Evolutionary conservation across 2,888 invertebrate species (phyloP).

Genomic region (Dioctria linearis): DNA sequence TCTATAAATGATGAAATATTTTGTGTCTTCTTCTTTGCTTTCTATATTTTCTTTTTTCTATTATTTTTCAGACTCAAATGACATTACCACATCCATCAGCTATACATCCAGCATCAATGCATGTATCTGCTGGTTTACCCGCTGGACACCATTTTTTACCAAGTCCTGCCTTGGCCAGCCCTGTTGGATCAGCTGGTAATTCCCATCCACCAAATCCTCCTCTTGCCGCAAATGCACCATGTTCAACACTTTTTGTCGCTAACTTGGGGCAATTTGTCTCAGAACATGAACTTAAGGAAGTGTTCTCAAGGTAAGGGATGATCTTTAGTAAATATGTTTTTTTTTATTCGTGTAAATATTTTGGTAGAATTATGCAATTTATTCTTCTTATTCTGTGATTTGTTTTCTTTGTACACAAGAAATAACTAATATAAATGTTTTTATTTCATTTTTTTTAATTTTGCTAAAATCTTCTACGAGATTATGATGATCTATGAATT

Average conservation of each 20-base stretch:
- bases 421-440: neutral
- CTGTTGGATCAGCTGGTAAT: conserved; percentile 79
- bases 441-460: neutral
- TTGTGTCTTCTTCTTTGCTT: too few relatives aligned
- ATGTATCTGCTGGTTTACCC: conserved; percentile 77
- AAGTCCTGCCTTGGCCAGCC: conserved; percentile 93
- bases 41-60: neutral
- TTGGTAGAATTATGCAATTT: conserved; percentile 29
- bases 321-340: neutral
- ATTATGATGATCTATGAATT: too few relatives aligned
- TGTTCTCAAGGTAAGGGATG: conserved; percentile 92
- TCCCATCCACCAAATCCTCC: conserved; percentile 73
- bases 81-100: conserved; percentile 73
- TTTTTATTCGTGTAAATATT: conserved; percentile 30
- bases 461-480: too few relatives aligned
- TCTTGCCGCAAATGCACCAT: conserved; percentile 84
- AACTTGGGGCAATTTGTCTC: conserved; percentile 98
- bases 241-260: conserved; percentile 98
- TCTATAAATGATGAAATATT: too few relatives aligned
- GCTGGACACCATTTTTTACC: conserved; percentile 87
- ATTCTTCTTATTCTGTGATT: conserved; percentile 14
- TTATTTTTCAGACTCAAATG: conserved; percentile 71
- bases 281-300: conserved; percentile 98
- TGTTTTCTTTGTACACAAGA: conserved; percentile 6
- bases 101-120: conserved; percentile 79